Evolutionary conservation across 2,797 vertebrate species (phyloP), one percentile per base, ranked within the genome.

Genomic region (Cottoperca gobio): DNA sequence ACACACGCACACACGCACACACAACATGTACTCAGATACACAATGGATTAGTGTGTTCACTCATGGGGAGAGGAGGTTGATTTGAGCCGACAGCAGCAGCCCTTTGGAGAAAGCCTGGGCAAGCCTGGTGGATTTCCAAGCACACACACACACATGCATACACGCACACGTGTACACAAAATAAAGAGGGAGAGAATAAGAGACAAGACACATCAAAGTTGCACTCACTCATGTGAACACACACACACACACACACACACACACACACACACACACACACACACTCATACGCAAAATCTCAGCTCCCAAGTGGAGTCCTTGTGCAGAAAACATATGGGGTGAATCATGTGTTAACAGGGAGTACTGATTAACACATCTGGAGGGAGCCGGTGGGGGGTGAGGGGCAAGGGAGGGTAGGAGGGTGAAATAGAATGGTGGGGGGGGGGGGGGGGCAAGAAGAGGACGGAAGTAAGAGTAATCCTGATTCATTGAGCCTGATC

Each of bases 291-390:
- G 12, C 76, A 82, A 80, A 78, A 78, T 77, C 85, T 83, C 53
- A 75, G 83, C 73, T 89, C 88, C 92, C 91, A 73, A 86, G 86
- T 88, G 86, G 79, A 88, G 89, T 80, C 76, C 79, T 82, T 60
- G 80, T 81, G 81, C 86, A 79, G 83, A 88, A 96, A 95, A 96
- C 96, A 98, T 97, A 97, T 97, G 96, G 95, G 94, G 94, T 84
- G 96, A 96, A 95, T 96, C 95, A 96, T 95, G 94, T 91, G 94
- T 96, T 97, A 96, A 93, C 94, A 96, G 96, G 96, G 95, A 95
- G 95, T 94, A 88, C 95, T 97, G 97, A 97, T 97, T 97, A 97
- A 97, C 97, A 97, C 97, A 98, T 97, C 96, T 97, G 96, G 96
- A 92, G 90, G 82, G 86, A 90, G 86, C 67, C 11, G 33, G 83